These are phyloP conservation scores for Andrena hattorfiana DNA, from an alignment of 2,888 invertebrate species.

Conservation along the genomic window DNA sequence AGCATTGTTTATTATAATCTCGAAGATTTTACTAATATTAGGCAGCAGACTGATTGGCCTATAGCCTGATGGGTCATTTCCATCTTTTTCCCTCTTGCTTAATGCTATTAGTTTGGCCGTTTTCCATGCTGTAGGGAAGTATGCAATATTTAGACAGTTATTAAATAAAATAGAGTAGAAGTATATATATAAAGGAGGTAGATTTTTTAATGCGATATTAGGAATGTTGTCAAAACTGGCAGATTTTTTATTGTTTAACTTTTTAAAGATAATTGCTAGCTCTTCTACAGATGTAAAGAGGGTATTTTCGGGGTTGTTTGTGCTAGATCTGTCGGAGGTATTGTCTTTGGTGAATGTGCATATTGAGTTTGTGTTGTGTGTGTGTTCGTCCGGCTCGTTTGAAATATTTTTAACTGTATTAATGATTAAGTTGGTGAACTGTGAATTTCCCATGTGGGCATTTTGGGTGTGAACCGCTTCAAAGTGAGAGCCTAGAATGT, in stretches of 20 bases:
- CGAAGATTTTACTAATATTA: too few species aligned
- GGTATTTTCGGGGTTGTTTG: not conserved
- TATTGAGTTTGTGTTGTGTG: too few species aligned
- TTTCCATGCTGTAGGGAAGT: constrained; percentile 10
- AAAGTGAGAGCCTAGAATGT: constrained; percentile 22
- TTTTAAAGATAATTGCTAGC: not conserved
- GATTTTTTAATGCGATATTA: constrained; percentile 2
- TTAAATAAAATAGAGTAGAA: constrained; percentile 16
- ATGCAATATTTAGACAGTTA: constrained; percentile 40
- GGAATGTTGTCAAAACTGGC: constrained; percentile 12
- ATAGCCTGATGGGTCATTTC: not conserved
- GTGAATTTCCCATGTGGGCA: not conserved
- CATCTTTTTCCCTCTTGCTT: constrained; percentile 7
- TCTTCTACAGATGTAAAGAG: not conserved
- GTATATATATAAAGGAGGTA: not conserved
- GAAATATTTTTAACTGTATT: not conserved
- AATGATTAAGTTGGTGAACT: not conserved
- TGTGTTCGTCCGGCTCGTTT: not conserved
- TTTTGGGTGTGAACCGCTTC: constrained; percentile 16
- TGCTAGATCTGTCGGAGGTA: not conserved
- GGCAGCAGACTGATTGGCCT: too few species aligned
- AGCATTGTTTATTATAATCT: too few species aligned
- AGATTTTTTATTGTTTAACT: constrained; percentile 30
- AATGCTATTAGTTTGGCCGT: constrained; percentile 13
- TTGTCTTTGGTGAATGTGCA: not conserved